Conservation (phyloP, 2,797 vertebrate genomes). For the Limosa lapponica region DNA sequence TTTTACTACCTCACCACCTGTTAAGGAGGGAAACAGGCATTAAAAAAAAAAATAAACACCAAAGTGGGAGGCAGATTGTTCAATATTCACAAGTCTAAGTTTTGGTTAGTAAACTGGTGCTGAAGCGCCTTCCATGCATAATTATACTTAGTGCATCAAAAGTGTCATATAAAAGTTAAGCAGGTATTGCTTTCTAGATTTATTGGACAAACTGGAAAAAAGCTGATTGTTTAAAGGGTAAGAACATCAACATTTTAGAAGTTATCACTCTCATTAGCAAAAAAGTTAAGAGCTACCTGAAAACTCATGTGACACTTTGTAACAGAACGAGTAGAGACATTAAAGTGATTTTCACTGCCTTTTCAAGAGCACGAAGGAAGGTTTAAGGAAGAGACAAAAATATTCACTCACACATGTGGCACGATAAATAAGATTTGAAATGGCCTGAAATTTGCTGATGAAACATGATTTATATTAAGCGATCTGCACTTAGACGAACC, state of each 20-base stretch:
- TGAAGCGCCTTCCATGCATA: conserved; percentile 83
- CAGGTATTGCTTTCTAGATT: conserved; percentile 68
- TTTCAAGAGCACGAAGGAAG: conserved; percentile 66
- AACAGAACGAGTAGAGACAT: conserved; percentile 56
- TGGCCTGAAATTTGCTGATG: neutral
- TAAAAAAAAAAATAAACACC: neutral
- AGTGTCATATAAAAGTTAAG: conserved; percentile 78
- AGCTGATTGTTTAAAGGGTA: conserved; percentile 51
- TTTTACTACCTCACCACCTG: conserved; percentile 92
- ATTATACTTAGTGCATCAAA: conserved; percentile 82
- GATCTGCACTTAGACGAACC: neutral
- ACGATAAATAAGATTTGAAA: neutral
- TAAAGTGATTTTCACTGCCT: conserved; percentile 71
- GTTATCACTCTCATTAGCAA: conserved; percentile 36
- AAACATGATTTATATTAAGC: neutral
- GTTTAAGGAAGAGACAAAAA: neutral
- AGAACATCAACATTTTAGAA: conserved; percentile 55
- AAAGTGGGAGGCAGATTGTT: neutral
- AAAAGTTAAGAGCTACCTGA: conserved; percentile 67
- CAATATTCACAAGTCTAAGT: neutral
- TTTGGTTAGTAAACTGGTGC: conserved; percentile 80
- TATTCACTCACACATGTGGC: neutral
- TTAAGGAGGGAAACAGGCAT: conserved; percentile 22
- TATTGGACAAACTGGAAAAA: conserved; percentile 64
- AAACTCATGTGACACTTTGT: conserved; percentile 78